phyloP scores from a whole-genome alignment of 2,113 vertebrate species.

The Thermophis baileyi region DNA sequence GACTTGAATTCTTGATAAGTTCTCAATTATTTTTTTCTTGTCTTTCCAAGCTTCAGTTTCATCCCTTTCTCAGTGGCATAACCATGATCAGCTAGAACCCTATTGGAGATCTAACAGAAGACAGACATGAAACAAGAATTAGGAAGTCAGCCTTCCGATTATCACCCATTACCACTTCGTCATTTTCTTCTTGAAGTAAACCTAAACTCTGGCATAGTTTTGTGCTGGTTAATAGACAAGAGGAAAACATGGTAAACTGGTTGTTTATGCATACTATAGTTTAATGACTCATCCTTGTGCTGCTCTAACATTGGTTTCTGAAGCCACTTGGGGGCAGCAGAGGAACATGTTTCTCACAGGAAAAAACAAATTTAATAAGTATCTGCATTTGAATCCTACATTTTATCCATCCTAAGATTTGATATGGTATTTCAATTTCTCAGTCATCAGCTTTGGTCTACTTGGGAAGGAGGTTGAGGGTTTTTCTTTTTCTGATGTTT shows the following conservation, averaged over 20 bases:
- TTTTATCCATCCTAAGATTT: neutral
- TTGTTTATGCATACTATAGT: neutral
- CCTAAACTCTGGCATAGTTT: neutral
- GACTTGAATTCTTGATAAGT: neutral
- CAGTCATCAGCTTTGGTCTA: neutral
- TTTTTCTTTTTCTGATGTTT: slow-evolving; percentile 30
- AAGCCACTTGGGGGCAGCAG: slow-evolving; percentile 61
- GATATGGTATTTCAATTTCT: slow-evolving; percentile 10
- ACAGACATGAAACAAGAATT: neutral
- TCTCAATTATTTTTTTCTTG: neutral
- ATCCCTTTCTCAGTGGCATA: neutral
- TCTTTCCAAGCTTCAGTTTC: neutral
- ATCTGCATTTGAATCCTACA: neutral
- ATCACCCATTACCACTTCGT: neutral
- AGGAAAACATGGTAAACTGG: neutral
- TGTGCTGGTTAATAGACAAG: neutral
- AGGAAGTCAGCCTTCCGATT: neutral
- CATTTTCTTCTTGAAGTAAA: neutral
- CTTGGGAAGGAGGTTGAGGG: neutral
- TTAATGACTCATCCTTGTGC: neutral
- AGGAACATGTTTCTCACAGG: slow-evolving; percentile 29
- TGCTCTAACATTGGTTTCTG: slow-evolving; percentile 32
- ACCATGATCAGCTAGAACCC: neutral
- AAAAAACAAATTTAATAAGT: slow-evolving; percentile 39
- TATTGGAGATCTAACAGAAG: neutral